Evolutionary conservation across 2,888 invertebrate species (phyloP).

Genomic region (Sinohyriopsis cumingii): DNA sequence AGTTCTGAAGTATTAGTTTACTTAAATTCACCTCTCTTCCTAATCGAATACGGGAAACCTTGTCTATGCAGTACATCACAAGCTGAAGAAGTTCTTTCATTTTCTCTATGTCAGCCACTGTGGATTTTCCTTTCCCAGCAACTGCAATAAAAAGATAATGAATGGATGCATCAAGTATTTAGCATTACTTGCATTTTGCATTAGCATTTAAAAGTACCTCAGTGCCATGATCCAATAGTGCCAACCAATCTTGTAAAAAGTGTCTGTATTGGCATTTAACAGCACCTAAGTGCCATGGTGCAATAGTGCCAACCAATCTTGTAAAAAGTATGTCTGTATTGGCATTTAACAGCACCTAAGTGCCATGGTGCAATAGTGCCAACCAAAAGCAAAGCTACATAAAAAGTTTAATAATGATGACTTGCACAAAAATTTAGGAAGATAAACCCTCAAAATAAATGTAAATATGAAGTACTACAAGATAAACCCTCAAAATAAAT

Average conservation of each 20-base stretch:
- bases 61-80: slow-evolving; percentile 94
- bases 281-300: too few relatives aligned
- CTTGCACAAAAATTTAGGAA: too few relatives aligned
- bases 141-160: slow-evolving; percentile 52
- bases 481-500: too few relatives aligned
- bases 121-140: slow-evolving; percentile 68
- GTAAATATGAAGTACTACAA: too few relatives aligned
- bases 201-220: neutral
- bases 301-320: too few relatives aligned
- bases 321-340: neutral
- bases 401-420: too few relatives aligned
- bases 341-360: neutral
- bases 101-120: slow-evolving; percentile 79
- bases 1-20: neutral
- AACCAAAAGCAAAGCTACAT: too few relatives aligned
- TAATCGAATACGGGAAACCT: slow-evolving; percentile 87
- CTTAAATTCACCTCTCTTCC: slow-evolving; percentile 85
- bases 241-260: too few relatives aligned
- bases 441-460: too few relatives aligned
- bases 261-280: too few relatives aligned
- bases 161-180: neutral
- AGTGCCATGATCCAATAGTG: too few relatives aligned
- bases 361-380: too few relatives aligned
- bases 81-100: slow-evolving; percentile 87
- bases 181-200: neutral